Percentiles rank a stretch among this genome's conserved stretches.
phyloP scores from a whole-genome alignment of 2,113 vertebrate genomes.

The Mesocricetus auratus region DNA sequence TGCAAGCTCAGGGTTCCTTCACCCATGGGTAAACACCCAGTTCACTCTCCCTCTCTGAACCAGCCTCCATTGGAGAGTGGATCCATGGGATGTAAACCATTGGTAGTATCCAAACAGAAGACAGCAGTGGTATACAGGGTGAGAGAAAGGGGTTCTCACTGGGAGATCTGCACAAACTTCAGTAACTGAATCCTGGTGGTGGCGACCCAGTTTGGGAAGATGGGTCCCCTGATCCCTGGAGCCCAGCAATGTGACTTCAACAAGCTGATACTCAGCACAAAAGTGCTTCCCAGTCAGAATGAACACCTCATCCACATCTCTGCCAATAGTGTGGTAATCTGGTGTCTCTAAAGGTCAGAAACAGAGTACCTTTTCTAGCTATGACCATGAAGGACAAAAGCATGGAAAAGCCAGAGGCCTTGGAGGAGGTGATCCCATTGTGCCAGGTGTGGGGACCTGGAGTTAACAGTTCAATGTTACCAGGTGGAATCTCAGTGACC shows the following conservation, averaged over 20 bases:
- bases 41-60: background rate
- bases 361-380: conserved; percentile 92
- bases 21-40: background rate
- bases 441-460: conserved; percentile 94
- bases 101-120: conserved; percentile 90
- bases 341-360: conserved; percentile 94
- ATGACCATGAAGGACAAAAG: conserved; percentile 93
- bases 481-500: rapidly evolving
- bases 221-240: conserved; percentile 94
- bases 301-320: conserved; percentile 89
- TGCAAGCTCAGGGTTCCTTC: background rate
- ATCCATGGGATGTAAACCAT: conserved; percentile 87
- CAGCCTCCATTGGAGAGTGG: background rate
- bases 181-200: conserved; percentile 94
- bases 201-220: conserved; percentile 96
- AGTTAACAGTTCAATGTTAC: background rate
- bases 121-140: conserved; percentile 86
- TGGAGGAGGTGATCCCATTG: conserved; percentile 92
- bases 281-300: conserved; percentile 96
- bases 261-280: conserved; percentile 90
- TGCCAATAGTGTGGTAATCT: conserved; percentile 80
- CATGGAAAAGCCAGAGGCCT: conserved; percentile 89
- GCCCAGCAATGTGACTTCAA: conserved; percentile 90
- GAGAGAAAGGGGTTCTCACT: conserved; percentile 91
- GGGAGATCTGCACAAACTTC: conserved; percentile 95